Base-by-base conservation (phyloP, 2,888 invertebrate species). In the Drosophila mimica region DNA sequence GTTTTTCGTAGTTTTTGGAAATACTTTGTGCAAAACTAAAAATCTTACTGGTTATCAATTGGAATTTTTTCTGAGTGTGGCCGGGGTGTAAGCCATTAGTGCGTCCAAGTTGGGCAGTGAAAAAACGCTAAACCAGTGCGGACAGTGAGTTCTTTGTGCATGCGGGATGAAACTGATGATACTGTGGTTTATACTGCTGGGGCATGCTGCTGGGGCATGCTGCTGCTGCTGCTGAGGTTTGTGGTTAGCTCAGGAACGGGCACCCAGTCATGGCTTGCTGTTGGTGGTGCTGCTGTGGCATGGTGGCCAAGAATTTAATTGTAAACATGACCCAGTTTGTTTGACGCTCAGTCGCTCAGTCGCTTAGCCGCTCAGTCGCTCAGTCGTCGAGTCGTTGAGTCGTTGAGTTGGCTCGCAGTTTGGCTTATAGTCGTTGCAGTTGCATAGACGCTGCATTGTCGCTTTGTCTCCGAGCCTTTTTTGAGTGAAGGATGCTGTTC, bases 251-350 rank as follows among this genome's bases (percentile, higher is more conserved):
- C 71, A 71, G 75, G 43, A 64, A 56, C 57, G 58, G 67, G 25
- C 67, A 62, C 70, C 68, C 66, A 53, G 64, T 64, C 70, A 63
- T 60, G 61, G 59, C 36, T 59, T 52, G 36, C 53, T 54, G 30
- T 46, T 64, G 52, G 40, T 52, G 63, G 30, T 46, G 61, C 34
- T 62, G 66, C 62, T 57, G 54, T 31, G 58, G 49, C 33, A 36
- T 17, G 51, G 60, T 51, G 46, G 71, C 79, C 76, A 65, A 78
- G 85, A 88, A 89, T 83, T 88, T 88, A 87, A 89, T 87, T 87
- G 89, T 88, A 89, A 88, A 88, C 88, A 87, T 87, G 88, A 87
- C 87, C 87, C 76, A 87, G 79, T 81, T 87, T 76, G 31, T 52
- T 65, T n/a, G 58, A 25, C 40, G 62, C 40, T 60, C 60, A 33